phyloP scores from a whole-genome alignment of 2,113 vertebrate species.

The Corapipo altera region DNA sequence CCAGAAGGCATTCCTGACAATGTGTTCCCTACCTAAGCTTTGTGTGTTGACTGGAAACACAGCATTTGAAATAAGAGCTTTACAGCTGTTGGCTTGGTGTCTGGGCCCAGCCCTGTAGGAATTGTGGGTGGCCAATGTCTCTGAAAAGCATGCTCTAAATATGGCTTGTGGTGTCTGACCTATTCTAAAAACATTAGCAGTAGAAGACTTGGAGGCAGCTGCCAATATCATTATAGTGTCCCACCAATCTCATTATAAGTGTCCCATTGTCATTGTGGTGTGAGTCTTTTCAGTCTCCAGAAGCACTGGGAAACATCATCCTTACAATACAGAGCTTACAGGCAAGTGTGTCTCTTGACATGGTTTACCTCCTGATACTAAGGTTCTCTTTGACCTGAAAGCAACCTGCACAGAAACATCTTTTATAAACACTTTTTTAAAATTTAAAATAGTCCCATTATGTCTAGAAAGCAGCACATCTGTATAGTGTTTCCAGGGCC shows the following conservation, averaged over 20 bases:
- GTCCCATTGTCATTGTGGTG: background rate
- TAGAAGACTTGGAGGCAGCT: constrained; percentile 13
- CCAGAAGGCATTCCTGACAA: constrained; percentile 21
- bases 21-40: constrained; percentile 48
- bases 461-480: background rate
- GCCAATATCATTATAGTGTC: background rate
- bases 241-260: background rate
- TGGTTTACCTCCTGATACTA: background rate
- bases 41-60: constrained; percentile 38
- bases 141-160: constrained; percentile 49
- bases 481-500: background rate
- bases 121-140: constrained; percentile 48
- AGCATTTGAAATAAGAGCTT: constrained; percentile 12
- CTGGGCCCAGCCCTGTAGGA: constrained; percentile 18
- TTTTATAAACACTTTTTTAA: background rate
- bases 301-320: background rate
- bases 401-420: background rate
- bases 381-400: background rate
- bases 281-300: background rate
- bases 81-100: constrained; percentile 33
- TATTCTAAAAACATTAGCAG: constrained; percentile 16
- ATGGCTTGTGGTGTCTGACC: constrained; percentile 42
- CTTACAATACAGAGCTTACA: background rate
- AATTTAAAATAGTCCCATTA: background rate
- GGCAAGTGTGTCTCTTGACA: background rate